phyloP scores from a whole-genome alignment of 2,888 invertebrate genomes.

The Torymus tubicola region DNA sequence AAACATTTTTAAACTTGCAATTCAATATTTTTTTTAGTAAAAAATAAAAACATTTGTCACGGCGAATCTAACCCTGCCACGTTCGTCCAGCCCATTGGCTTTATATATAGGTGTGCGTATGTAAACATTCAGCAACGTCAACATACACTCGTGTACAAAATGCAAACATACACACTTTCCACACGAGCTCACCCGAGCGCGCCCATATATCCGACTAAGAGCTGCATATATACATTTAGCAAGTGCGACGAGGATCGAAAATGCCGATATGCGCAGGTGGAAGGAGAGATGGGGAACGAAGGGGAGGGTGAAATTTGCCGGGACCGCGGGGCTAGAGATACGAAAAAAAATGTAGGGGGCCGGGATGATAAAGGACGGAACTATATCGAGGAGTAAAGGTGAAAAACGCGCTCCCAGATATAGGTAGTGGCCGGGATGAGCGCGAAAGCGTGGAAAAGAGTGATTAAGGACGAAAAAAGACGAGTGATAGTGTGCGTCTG shows the following conservation, averaged over 20 bases:
- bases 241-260: conserved; percentile 7
- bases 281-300: background rate
- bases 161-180: background rate
- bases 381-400: conserved; percentile 26
- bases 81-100: background rate
- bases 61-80: too few relatives aligned
- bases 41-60: too few relatives aligned
- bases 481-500: background rate
- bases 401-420: conserved; percentile 18
- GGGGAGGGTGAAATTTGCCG: background rate
- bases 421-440: background rate
- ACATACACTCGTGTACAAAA: background rate
- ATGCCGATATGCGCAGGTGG: background rate
- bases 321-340: conserved; percentile 8
- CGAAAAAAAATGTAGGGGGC: conserved; percentile 25
- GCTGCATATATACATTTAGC: conserved; percentile 14
- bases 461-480: conserved; percentile 33
- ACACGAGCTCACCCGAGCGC: background rate
- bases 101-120: background rate
- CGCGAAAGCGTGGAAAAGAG: conserved; percentile 4
- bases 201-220: background rate
- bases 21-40: too few relatives aligned
- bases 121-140: background rate
- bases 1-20: too few relatives aligned
- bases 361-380: conserved; percentile 16